These are phyloP conservation scores for Plusia festucae DNA, from an alignment of 2,888 invertebrate genomes.

Conservation along the genomic window DNA sequence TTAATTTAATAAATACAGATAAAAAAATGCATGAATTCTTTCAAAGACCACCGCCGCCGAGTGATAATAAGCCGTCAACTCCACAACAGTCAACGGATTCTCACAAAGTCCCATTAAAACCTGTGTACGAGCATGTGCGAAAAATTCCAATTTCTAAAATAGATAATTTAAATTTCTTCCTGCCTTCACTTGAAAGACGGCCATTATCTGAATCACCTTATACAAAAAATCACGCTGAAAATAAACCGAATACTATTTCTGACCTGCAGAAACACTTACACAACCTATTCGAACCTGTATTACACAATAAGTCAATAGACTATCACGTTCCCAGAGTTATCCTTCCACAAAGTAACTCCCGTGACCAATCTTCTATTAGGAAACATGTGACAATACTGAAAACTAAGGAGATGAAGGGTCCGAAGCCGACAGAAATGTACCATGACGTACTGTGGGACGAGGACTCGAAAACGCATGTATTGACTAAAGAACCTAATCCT, in stretches of 20 bases:
- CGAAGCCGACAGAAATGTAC: slow-evolving; percentile 56
- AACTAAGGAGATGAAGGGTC: slow-evolving; percentile 66
- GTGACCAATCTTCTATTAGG: slow-evolving; percentile 35
- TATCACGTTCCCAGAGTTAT: slow-evolving; percentile 42
- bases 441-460: slow-evolving; percentile 61
- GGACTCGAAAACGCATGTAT: slow-evolving; percentile 66
- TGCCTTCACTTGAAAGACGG: slow-evolving; percentile 66
- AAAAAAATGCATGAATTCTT: slow-evolving; percentile 60
- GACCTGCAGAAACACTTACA: slow-evolving; percentile 34
- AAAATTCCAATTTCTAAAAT: slow-evolving; percentile 67
- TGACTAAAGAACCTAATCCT: slow-evolving; percentile 76
- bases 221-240: slow-evolving; percentile 12
- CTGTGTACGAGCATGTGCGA: slow-evolving; percentile 59
- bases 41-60: slow-evolving; percentile 36
- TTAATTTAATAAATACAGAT: slow-evolving; percentile 60
- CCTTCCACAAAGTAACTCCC: slow-evolving; percentile 35
- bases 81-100: slow-evolving; percentile 43
- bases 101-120: slow-evolving; percentile 55
- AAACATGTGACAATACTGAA: slow-evolving; percentile 73
- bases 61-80: slow-evolving; percentile 32
- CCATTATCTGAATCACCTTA: slow-evolving; percentile 26
- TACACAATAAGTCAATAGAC: slow-evolving; percentile 49
- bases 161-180: slow-evolving; percentile 69
- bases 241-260: slow-evolving; percentile 12
- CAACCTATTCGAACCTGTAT: slow-evolving; percentile 63